Conservation (phyloP, 2,797 vertebrate genomes). For the Kryptopterus vitreolus region DNA sequence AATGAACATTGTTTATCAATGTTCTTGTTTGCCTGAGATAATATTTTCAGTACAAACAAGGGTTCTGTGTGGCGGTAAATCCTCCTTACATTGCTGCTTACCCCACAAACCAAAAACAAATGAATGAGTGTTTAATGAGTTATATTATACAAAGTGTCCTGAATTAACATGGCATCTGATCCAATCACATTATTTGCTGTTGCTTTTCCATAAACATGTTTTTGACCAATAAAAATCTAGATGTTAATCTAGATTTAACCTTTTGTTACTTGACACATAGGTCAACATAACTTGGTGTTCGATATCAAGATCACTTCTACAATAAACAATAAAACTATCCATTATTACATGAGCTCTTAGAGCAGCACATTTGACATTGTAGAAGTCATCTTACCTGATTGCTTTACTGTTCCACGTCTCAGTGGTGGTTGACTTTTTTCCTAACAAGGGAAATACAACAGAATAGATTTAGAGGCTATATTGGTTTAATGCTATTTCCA, state of each 20-base stretch:
- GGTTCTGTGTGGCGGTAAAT: not conserved
- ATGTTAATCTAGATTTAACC: not conserved
- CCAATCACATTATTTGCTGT: not conserved
- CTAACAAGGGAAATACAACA: slow-evolving; percentile 55
- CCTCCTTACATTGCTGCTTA: not conserved
- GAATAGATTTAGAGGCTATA: slow-evolving; percentile 22
- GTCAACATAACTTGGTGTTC: not conserved
- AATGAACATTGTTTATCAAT: not conserved
- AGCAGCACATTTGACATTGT: slow-evolving; percentile 19
- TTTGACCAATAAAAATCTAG: not conserved
- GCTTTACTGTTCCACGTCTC: slow-evolving; percentile 54
- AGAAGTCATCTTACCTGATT: slow-evolving; percentile 66
- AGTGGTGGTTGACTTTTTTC: slow-evolving; percentile 60
- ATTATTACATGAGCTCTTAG: not conserved
- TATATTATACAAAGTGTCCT: not conserved
- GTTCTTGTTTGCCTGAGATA: not conserved
- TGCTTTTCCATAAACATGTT: not conserved
- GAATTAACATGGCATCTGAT: not conserved
- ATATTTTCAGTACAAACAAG: not conserved
- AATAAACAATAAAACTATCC: not conserved
- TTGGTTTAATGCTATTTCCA: slow-evolving; percentile 34
- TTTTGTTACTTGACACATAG: not conserved
- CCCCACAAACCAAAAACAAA: not conserved
- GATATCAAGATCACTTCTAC: not conserved
- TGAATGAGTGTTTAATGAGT: not conserved